phyloP scores from a whole-genome alignment of 2,888 invertebrate genomes.

The Standfussiana lucernea region DNA sequence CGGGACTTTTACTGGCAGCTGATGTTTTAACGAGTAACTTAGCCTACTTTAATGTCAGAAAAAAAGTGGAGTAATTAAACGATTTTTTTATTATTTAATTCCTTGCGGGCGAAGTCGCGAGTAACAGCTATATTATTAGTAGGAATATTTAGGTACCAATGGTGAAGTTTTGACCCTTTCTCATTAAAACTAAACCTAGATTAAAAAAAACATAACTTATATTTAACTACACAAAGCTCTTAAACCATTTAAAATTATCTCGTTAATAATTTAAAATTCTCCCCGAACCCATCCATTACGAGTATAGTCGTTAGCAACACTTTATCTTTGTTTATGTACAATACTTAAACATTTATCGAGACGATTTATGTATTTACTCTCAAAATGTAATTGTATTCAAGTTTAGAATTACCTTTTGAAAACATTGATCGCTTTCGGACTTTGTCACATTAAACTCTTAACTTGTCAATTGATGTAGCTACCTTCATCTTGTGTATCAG shows the following conservation, averaged over 20 bases:
- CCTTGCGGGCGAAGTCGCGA: no score
- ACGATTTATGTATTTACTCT: conserved; percentile 31
- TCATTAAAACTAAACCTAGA: not conserved
- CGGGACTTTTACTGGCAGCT: no score
- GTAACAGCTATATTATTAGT: no score
- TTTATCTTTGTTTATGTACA: conserved; percentile 37
- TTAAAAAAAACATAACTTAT: conserved; percentile 13
- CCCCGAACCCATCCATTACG: conserved; percentile 13
- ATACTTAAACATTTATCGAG: not conserved
- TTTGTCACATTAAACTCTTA: not conserved
- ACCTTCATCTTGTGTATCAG: not conserved
- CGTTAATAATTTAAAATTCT: conserved; percentile 38
- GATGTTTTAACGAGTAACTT: no score
- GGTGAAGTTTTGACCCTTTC: not conserved
- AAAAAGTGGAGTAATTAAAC: no score
- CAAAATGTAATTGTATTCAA: not conserved
- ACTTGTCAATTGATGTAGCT: not conserved
- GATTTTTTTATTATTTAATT: no score
- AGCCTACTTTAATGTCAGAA: no score
- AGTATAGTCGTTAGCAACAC: conserved; percentile 29
- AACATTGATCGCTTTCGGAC: not conserved
- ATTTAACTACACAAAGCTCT: conserved; percentile 4
- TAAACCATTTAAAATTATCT: conserved; percentile 31
- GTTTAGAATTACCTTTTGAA: not conserved
- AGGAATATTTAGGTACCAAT: no score